Evolutionary conservation across 2,888 invertebrate genomes (phyloP), one percentile per base, ranked within the genome.

Genomic region (Volucella zonaria): DNA sequence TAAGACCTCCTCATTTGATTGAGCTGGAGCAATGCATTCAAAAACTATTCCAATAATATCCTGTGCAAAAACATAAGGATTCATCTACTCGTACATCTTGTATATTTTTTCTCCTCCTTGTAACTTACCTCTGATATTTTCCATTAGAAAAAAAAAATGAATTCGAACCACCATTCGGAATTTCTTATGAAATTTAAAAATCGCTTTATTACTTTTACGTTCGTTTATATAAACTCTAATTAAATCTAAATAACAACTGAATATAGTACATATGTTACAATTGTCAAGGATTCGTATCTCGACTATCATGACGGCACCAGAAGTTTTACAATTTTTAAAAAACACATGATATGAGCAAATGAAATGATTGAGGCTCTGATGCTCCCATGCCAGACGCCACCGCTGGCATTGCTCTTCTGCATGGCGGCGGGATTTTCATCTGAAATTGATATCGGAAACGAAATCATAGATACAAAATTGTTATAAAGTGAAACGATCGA

Each of bases 381-480:
- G 58, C 15, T 80, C 71, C 59, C 51, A 18, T 76, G 74, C 71
- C 74, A 68, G 54, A 38, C 58, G 49, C 71, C 70, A n/a, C 56
- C 43, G 43, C 51, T 80, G 58, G 76, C 83, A 45, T 73, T 82
- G 86, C 91, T 91, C 73, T 90, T 90, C 82, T 90, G 90, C 91
- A 90, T 91, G 8, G 90, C 91, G 45, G 91, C 91, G 9, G 91
- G 91, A 87, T 89, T 90, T 75, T 91, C 91, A 86, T 91, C 91
- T 91, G 68, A 11, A 79, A 61, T 8, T 3, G 15, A 58, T 67
- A 68, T 51, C 31, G 58, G 43, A 43, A 12, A 23, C 1, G 14
- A 67, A 43, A 70, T 54, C 58, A 14, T 23, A 61, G 18, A 47
- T n/a, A 74, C 12, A 70, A 67, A 67, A 56, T n/a, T 11, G 23